phyloP scores from a whole-genome alignment of 1,140 invertebrate species.

The Sycophila sp. region DNA sequence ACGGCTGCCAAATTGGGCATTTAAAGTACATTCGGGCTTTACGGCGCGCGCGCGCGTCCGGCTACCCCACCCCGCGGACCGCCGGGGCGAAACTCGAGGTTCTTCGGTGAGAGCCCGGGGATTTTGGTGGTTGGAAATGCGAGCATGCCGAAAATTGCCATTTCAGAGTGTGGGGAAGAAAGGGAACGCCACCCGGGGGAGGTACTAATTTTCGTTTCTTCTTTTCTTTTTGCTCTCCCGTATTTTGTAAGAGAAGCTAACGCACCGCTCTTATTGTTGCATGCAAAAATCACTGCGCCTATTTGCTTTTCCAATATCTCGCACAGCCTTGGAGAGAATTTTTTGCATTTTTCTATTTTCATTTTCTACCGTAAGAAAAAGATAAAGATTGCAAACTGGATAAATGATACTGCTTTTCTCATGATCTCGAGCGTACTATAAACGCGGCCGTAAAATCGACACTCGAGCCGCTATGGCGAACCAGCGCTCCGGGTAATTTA shows the following conservation, averaged over 20 bases:
- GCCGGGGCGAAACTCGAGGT: too few relatives aligned
- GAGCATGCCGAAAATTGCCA: constrained; percentile 4
- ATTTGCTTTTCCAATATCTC: neutral
- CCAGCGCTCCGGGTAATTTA: constrained; percentile 1
- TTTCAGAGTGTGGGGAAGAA: neutral
- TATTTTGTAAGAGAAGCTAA: neutral
- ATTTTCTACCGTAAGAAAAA: too few relatives aligned
- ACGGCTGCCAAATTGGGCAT: constrained; percentile 65
- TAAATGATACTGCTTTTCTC: too few relatives aligned
- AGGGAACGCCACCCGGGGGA: neutral
- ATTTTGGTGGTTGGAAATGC: constrained; percentile 20
- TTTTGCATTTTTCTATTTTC: too few relatives aligned
- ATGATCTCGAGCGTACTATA: too few relatives aligned
- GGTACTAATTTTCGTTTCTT: neutral
- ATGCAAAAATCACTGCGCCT: constrained; percentile 21
- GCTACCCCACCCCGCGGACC: neutral
- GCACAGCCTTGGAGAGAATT: too few relatives aligned
- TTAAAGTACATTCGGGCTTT: constrained; percentile 58
- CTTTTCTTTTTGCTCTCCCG: neutral
- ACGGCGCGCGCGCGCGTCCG: neutral
- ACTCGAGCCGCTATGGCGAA: neutral
- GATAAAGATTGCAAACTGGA: too few relatives aligned
- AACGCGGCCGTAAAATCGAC: neutral
- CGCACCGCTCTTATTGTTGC: constrained; percentile 1
- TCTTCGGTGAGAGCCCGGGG: neutral